Base-by-base conservation (phyloP, 2,888 invertebrate species). In the Cerastis leucographa region DNA sequence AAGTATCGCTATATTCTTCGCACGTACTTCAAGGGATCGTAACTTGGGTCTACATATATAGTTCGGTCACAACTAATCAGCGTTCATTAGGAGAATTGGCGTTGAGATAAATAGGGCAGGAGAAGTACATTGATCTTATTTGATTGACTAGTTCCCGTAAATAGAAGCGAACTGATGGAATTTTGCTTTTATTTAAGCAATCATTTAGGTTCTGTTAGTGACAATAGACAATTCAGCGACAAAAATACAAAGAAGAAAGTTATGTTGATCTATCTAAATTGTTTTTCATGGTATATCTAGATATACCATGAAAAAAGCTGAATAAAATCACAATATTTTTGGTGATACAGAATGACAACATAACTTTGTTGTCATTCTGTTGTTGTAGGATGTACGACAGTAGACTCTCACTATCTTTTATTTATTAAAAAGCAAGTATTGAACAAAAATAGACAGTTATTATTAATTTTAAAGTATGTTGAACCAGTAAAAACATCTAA, bases 11-110 rank as follows among this genome's bases (percentile, higher is more conserved):
- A 25, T 9, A 87, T 87, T 85, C 87, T 51, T 54, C 72, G 42
- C 89, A 87, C 84, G 86, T 87, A 74, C 73, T 29, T 35, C 17
- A 12, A 73, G 62, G 80, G 72, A 64, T 75, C 70, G 80, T 81
- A 69, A 75, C 74, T 75, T 70, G 49, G 56, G 71, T 11, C n/a
- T 73, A 68, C 67, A 77, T 81, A 80, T 72, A 74, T 75, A 73
- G 59, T 71, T 72, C 40, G 70, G 71, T 51, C 76, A 29, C 56
- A 67, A 78, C 70, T 78, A 88, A 85, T 81, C 76, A 80, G 65
- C 12, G 56, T 81, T 87, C 67, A 87, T 87, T 87, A 79, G 65
- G 44, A 8, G 29, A 25, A 71, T 76, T 25, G 49, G 71, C 29
- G 40, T 66, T 49, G 25, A 68, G 66, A 78, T 73, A 72, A 66